phyloP scores from a whole-genome alignment of 2,113 vertebrate species.

The Delphinus delphis region DNA sequence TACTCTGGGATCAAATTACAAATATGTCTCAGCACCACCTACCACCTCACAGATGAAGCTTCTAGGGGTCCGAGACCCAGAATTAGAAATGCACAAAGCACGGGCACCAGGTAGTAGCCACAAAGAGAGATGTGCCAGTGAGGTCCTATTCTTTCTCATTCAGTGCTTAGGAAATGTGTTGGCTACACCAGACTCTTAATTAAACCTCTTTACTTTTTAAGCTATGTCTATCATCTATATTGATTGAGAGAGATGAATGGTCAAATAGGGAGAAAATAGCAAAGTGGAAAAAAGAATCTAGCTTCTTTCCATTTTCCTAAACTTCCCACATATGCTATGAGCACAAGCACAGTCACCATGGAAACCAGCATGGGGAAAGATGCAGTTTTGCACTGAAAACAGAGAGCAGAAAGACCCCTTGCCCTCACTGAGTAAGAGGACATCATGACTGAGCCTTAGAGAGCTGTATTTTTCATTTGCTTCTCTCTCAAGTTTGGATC shows the following conservation, averaged over 20 bases:
- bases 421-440: background rate
- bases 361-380: background rate
- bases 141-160: background rate
- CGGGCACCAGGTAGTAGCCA: background rate
- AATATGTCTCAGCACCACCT: background rate
- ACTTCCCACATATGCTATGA: background rate
- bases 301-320: background rate
- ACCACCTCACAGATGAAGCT: background rate
- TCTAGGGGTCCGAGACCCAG: background rate
- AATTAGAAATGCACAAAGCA: background rate
- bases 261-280: background rate
- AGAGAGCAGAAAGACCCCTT: background rate
- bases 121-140: fast-evolving
- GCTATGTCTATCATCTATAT: background rate
- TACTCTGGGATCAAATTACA: background rate
- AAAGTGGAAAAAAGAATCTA: no score
- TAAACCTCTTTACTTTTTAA: background rate
- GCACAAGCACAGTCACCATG: background rate
- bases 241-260: background rate
- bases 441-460: background rate
- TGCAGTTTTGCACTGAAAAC: background rate
- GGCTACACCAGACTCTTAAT: background rate
- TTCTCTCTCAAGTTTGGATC: background rate
- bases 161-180: background rate
- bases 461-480: background rate